phyloP scores from a whole-genome alignment of 2,888 invertebrate genomes.

The Oscheius onirici region DNA sequence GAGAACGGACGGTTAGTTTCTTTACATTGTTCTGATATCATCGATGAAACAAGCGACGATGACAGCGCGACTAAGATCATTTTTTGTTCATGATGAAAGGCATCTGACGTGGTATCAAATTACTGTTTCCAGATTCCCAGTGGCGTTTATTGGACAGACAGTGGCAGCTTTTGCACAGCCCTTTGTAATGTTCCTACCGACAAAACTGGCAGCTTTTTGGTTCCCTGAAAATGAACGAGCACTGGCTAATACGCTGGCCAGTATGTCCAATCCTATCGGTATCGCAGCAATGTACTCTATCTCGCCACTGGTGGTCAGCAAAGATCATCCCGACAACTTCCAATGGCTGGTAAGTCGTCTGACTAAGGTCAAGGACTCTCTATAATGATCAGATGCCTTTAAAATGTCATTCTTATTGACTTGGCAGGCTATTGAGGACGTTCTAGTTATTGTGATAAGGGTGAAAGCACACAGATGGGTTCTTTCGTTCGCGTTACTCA shows the following conservation, averaged over 20 bases:
- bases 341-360: slow-evolving; percentile 58
- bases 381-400: too few species aligned
- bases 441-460: too few species aligned
- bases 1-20: slow-evolving; percentile 15
- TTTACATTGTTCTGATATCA: neutral
- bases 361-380: too few species aligned
- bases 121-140: slow-evolving; percentile 40
- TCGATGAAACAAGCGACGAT: neutral
- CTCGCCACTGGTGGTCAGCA: slow-evolving; percentile 73
- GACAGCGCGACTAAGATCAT: too few species aligned
- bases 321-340: slow-evolving; percentile 63
- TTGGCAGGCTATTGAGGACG: too few species aligned
- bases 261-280: slow-evolving; percentile 74
- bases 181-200: slow-evolving; percentile 75
- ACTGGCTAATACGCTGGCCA: slow-evolving; percentile 74
- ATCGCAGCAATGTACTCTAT: slow-evolving; percentile 74
- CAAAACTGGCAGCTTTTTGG: slow-evolving; percentile 75
- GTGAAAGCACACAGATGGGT: too few species aligned
- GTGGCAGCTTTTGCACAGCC: slow-evolving; percentile 75
- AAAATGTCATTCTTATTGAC: too few species aligned
- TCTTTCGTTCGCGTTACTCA: too few species aligned
- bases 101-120: too few species aligned
- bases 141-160: slow-evolving; percentile 69
- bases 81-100: too few species aligned
- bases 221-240: slow-evolving; percentile 71